Percentiles rank a stretch among this genome's conserved stretches.
These are phyloP conservation scores for Bombus soroeensis DNA, from an alignment of 1,140 invertebrate species.

Conservation along the genomic window DNA sequence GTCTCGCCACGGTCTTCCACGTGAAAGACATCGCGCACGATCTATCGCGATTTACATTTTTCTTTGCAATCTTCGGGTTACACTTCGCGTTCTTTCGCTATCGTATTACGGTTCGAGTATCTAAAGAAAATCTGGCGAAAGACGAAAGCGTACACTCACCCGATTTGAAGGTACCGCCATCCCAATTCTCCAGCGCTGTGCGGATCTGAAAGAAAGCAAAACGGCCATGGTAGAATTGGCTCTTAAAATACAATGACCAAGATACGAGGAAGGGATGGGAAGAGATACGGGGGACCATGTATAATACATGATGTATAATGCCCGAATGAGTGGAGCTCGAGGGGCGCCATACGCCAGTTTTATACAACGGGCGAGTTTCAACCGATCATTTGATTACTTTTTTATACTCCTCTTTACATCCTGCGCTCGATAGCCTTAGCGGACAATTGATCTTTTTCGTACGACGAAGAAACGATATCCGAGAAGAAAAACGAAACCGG, in stretches of 20 bases:
- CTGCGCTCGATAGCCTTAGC: background rate
- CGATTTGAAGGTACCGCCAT: conserved; percentile 73
- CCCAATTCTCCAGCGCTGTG: conserved; percentile 76
- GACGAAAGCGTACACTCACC: conserved; percentile 70
- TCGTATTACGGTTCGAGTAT: background rate
- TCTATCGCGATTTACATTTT: background rate
- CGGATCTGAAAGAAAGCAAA: conserved; percentile 75
- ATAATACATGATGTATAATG: conserved; percentile 59
- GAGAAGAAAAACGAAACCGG: background rate
- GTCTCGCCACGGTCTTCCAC: conserved; percentile 18
- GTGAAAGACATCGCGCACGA: conserved; percentile 13
- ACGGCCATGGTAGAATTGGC: conserved; percentile 57
- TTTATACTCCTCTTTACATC: background rate
- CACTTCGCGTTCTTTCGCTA: too few relatives aligned
- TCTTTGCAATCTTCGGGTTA: too few relatives aligned
- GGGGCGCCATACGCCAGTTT: conserved; percentile 13
- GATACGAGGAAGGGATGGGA: background rate
- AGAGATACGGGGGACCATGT: conserved; percentile 24
- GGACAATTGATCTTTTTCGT: conserved; percentile 10
- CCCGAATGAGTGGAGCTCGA: conserved; percentile 24
- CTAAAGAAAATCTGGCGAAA: background rate
- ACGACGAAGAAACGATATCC: background rate
- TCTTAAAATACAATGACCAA: conserved; percentile 68
- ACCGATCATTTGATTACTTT: conserved; percentile 37
- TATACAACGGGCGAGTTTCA: background rate